Percentiles rank a stretch among this genome's conserved stretches.
These are phyloP conservation scores for Pachycephus smyrnensis DNA, from an alignment of 2,888 invertebrate genomes.

Conservation along the genomic window DNA sequence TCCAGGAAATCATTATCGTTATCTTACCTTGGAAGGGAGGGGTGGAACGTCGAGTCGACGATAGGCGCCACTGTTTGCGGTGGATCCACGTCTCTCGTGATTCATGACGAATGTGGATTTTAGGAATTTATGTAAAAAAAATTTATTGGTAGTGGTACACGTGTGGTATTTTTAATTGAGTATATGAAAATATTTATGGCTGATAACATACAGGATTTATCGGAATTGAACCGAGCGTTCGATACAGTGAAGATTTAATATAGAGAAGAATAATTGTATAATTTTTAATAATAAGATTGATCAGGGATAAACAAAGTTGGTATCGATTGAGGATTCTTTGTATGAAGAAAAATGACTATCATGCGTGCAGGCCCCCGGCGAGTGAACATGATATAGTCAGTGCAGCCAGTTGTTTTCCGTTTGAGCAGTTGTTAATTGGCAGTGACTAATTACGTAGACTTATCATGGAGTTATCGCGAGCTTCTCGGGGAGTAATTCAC, in stretches of 20 bases:
- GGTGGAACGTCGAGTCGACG: background rate
- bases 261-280: background rate
- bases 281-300: background rate
- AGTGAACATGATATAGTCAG: background rate
- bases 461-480: slow-evolving; percentile 55
- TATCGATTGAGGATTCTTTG: background rate
- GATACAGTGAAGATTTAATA: background rate
- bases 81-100: background rate
- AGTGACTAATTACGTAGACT: slow-evolving; percentile 65
- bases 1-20: background rate
- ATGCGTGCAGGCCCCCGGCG: background rate
- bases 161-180: background rate
- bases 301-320: background rate
- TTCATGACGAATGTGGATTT: background rate
- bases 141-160: background rate
- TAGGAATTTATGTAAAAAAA: background rate
- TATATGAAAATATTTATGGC: background rate
- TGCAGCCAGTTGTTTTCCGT: slow-evolving; percentile 60
- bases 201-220: background rate
- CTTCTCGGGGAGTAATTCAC: slow-evolving; percentile 29
- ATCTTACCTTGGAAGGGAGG: background rate
- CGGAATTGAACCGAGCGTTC: background rate
- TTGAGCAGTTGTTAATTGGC: slow-evolving; percentile 67
- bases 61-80: background rate
- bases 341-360: background rate